These are phyloP conservation scores for Anneissia japonica DNA, from an alignment of 35 echinoderm and acorn worm species.

Conservation along the genomic window DNA sequence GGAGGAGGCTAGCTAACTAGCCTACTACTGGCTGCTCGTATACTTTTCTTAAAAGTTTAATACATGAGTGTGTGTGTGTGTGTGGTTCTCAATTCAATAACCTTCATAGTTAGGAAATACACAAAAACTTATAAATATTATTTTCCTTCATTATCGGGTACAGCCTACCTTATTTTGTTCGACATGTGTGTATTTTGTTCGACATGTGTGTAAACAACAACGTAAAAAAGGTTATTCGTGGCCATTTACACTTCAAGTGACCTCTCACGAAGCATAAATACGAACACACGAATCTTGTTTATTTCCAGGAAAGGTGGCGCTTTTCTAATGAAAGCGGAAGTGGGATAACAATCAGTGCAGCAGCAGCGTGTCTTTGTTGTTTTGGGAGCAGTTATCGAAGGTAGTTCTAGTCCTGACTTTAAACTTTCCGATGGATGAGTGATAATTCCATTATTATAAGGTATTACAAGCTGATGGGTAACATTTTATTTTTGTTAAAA, in stretches of 20 bases:
- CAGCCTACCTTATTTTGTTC: too few relatives aligned
- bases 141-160: too few relatives aligned
- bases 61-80: too few relatives aligned
- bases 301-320: background rate
- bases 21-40: too few relatives aligned
- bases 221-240: background rate
- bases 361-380: background rate
- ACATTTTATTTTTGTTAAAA: background rate
- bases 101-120: too few relatives aligned
- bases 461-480: background rate
- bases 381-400: slow-evolving; percentile 1
- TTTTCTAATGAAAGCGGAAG: background rate
- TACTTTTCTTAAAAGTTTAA: too few relatives aligned
- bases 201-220: background rate
- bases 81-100: too few relatives aligned
- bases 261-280: too few relatives aligned
- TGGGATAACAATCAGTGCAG: background rate
- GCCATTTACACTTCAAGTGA: background rate
- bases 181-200: too few relatives aligned
- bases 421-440: background rate
- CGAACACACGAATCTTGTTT: slow-evolving; percentile 1
- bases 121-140: too few relatives aligned
- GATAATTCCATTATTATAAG: background rate
- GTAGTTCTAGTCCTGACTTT: background rate
- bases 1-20: too few relatives aligned